Evolutionary conservation across 2,797 vertebrate genomes (phyloP).

Genomic region (Lophura swinhoii): DNA sequence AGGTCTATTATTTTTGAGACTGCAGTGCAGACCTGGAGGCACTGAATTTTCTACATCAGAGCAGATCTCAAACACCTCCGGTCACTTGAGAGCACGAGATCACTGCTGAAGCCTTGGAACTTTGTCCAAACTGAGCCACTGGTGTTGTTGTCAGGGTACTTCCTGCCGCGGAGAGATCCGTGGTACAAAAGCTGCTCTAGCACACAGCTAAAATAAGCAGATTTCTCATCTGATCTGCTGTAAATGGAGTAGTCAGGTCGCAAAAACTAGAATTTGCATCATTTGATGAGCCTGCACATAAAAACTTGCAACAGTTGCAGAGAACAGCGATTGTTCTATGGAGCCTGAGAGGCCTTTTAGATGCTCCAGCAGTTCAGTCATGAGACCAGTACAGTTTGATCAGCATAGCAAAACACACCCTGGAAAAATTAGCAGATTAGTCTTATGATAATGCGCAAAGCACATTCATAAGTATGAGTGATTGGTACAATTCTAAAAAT

Average conservation of each 20-base stretch:
- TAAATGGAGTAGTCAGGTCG: not conserved
- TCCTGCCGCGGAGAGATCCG: not conserved
- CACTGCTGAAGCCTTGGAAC: not conserved
- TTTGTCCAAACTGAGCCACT: not conserved
- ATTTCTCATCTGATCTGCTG: slow-evolving; percentile 29
- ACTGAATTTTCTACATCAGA: not conserved
- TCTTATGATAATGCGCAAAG: slow-evolving; percentile 40
- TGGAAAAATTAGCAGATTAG: slow-evolving; percentile 62
- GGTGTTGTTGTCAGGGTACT: not conserved
- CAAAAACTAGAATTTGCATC: not conserved
- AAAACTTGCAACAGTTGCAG: slow-evolving; percentile 3
- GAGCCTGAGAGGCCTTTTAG: slow-evolving; percentile 63
- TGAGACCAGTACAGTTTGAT: slow-evolving; percentile 57
- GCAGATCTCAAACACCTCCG: not conserved
- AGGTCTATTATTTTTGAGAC: not conserved
- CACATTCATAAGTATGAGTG: not conserved
- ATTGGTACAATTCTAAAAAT: not conserved
- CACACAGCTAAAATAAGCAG: not conserved
- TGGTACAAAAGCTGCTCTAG: accelerated
- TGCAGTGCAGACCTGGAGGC: not conserved
- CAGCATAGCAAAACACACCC: slow-evolving; percentile 49
- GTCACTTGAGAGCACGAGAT: not conserved
- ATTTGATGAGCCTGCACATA: slow-evolving; percentile 37
- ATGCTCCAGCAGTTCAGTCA: slow-evolving; percentile 60
- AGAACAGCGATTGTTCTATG: slow-evolving; percentile 20